A percentile compares a stretch with the other conserved stretches of the same genome.
Conservation (phyloP, 1,140 invertebrate genomes). For the Drosophila cardini region DNA sequence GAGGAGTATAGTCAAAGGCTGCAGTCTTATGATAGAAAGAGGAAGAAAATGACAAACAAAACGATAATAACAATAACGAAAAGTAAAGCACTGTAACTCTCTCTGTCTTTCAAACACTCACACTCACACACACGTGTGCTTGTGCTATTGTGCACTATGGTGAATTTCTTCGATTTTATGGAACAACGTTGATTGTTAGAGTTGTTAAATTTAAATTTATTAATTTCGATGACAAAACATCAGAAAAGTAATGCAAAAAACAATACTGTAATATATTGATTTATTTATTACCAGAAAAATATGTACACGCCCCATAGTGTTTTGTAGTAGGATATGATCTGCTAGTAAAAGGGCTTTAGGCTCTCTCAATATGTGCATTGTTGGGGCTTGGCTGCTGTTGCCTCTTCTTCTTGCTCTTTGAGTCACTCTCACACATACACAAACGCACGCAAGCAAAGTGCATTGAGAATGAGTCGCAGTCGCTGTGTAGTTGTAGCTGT, state of each 20-base stretch:
- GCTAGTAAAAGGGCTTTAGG: slow-evolving; percentile 27
- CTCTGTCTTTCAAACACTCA: slow-evolving; percentile 4
- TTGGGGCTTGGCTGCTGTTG: slow-evolving; percentile 39
- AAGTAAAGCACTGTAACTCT: slow-evolving; percentile 38
- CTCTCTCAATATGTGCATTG: slow-evolving; percentile 27
- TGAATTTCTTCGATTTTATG: too few species aligned
- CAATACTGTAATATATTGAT: too few species aligned
- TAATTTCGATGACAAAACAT: too few species aligned
- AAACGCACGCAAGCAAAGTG: slow-evolving; percentile 28
- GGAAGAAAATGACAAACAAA: slow-evolving; percentile 63
- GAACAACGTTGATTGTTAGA: too few species aligned
- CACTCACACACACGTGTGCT: neutral
- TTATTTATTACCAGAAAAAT: too few species aligned
- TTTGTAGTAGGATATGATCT: slow-evolving; percentile 21
- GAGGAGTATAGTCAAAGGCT: slow-evolving; percentile 29
- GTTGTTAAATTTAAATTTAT: too few species aligned
- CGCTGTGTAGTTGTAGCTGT: neutral
- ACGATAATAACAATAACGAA: slow-evolving; percentile 43
- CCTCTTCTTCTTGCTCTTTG: slow-evolving; percentile 47
- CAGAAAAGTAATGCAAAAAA: too few species aligned
- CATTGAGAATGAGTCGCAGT: slow-evolving; percentile 52
- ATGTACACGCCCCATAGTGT: too few species aligned
- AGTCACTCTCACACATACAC: slow-evolving; percentile 46
- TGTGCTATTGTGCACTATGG: neutral
- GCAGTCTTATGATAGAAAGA: slow-evolving; percentile 51